These are phyloP conservation scores for Brachionus calyciflorus DNA, from an alignment of 1,140 invertebrate species.

Conservation along the genomic window DNA sequence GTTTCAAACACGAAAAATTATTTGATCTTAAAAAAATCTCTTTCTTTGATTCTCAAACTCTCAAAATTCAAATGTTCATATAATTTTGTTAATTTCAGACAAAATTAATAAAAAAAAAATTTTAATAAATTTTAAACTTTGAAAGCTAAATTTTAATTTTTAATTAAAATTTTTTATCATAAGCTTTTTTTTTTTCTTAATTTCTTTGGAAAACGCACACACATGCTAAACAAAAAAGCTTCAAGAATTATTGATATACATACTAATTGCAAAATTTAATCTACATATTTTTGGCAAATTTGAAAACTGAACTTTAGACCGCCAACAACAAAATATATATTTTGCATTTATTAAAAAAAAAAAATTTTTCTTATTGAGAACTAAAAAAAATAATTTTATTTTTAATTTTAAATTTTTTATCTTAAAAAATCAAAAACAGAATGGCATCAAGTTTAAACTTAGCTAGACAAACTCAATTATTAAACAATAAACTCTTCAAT, in stretches of 20 bases:
- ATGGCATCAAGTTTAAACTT: slow-evolving; percentile 37
- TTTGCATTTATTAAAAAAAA: not conserved
- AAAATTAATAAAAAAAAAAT: too few relatives aligned
- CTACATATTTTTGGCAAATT: slow-evolving; percentile 33
- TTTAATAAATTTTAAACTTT: too few relatives aligned
- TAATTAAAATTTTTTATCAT: not conserved
- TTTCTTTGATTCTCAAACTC: too few relatives aligned
- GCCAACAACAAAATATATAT: slow-evolving; percentile 5
- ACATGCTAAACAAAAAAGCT: not conserved
- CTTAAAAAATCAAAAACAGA: not conserved
- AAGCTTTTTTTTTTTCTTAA: not conserved
- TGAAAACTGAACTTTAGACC: slow-evolving; percentile 43
- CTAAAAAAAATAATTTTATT: not conserved
- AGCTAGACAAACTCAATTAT: not conserved
- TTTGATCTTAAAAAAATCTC: too few relatives aligned
- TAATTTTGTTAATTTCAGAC: too few relatives aligned
- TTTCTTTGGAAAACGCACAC: not conserved
- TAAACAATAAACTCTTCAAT: not conserved
- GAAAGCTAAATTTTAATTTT: too few relatives aligned
- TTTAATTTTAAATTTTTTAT: not conserved
- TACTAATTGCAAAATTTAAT: not conserved
- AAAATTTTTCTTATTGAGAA: not conserved
- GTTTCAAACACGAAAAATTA: too few relatives aligned
- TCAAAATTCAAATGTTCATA: too few relatives aligned
- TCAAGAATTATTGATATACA: not conserved